Evolutionary conservation across 2,888 invertebrate species (phyloP).

Genomic region (Octonoba sinensis): DNA sequence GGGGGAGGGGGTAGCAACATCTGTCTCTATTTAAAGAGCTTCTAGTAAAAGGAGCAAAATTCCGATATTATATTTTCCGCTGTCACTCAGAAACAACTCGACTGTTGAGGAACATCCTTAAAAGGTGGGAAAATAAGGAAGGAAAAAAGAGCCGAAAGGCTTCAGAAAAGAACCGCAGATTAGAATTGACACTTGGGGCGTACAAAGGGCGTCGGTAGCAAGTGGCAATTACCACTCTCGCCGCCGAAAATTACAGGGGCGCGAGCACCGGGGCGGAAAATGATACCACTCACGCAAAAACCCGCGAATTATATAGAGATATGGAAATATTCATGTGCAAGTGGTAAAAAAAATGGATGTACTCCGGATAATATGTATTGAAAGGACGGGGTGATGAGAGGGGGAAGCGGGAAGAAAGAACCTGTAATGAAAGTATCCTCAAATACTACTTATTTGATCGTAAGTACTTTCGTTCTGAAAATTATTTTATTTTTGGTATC

Average conservation of each 20-base stretch:
- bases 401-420: conserved; percentile 16
- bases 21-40: conserved; percentile 36
- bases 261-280: conserved; percentile 57
- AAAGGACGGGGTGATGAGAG: conserved; percentile 33
- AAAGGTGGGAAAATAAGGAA: conserved; percentile 12
- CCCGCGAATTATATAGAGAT: conserved; percentile 59
- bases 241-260: conserved; percentile 63
- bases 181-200: conserved; percentile 56
- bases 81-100: conserved; percentile 55
- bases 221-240: conserved; percentile 59
- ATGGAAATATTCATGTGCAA: conserved; percentile 46
- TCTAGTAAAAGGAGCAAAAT: too few species aligned
- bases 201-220: conserved; percentile 51
- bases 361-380: conserved; percentile 44
- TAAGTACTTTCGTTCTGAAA: conserved; percentile 25
- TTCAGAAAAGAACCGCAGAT: conserved; percentile 41
- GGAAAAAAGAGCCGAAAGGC: conserved; percentile 17
- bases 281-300: conserved; percentile 52
- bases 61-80: conserved; percentile 52
- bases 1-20: neutral
- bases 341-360: conserved; percentile 10
- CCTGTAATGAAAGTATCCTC: conserved; percentile 54
- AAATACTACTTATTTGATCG: conserved; percentile 52
- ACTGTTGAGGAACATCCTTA: conserved; percentile 52
- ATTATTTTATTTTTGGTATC: conserved; percentile 22